Base-by-base conservation (phyloP, 2,797 vertebrate species). In the Numenius phaeopus region DNA sequence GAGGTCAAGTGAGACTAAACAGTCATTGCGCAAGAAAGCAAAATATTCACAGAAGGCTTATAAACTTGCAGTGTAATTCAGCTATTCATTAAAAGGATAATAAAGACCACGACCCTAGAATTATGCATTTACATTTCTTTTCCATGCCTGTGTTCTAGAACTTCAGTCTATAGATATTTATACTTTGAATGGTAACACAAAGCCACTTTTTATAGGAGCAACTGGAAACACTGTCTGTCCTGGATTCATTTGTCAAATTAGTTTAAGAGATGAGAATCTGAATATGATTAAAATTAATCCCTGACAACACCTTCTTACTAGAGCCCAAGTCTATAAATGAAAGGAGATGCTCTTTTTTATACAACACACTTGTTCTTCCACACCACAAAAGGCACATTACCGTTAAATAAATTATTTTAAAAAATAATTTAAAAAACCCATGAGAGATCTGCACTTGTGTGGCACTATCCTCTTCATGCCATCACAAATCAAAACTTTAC, bases 1-100 rank as follows among this genome's bases (percentile, higher is more conserved):
- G 52, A 64, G 66, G 78, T 82, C 78, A 91, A 94, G 61, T 73
- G 47, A 93, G 64, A 95, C 75, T 70, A 85, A 95, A 91, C 14
- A 77, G 39, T 39, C 67, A 49, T 27, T 76, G 40, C 77, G 19
- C 29, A 73, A 66, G 66, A 57, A 89, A 66, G 71, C 34, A 85
- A 89, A 80, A 61, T 58, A 62, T 30, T 50, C 61, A 85, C 50
- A 83, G 71, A 87, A 77, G 57, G 55, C 47, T 91, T 88, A 79
- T 34, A 83, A 96, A 91, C 47, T 46, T 71, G 40, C 37, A 86
- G 26, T 61, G 29, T 66, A 94, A 92, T 77, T 92, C 71, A 64
- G 50, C 44, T 85, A 27, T 62, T 95, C 50, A 82, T 91, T 89
- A 90, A 61, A 85, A 76, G 46, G 29, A 87, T 62, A 92, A 95